A percentile compares a stretch with the other conserved stretches of the same genome.
These are phyloP conservation scores for Amphiprion clarkii DNA, from an alignment of 2,797 vertebrate genomes.

Conservation along the genomic window DNA sequence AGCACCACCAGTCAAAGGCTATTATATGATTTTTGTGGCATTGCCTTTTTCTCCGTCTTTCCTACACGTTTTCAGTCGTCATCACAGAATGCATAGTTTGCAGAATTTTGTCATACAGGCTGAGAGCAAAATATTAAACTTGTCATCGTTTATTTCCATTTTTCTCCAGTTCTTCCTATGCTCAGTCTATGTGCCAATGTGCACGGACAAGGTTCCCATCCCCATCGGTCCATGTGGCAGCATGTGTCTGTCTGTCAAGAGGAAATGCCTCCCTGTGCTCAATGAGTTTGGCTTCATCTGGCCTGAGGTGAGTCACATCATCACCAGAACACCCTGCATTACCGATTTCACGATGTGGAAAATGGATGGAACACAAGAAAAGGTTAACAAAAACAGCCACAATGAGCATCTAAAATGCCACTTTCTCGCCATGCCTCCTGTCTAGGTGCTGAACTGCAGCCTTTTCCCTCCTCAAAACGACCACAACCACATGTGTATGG, in stretches of 20 bases:
- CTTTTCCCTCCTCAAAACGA: slow-evolving; percentile 98
- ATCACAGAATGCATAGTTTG: not conserved
- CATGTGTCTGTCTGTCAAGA: slow-evolving; percentile 98
- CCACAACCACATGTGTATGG: slow-evolving; percentile 99
- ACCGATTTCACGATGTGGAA: not conserved
- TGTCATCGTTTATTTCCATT: not conserved
- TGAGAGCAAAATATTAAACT: slow-evolving; percentile 1
- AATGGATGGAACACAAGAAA: not conserved
- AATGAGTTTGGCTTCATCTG: slow-evolving; percentile 97
- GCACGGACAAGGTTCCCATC: slow-evolving; percentile 98
- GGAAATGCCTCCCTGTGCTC: slow-evolving; percentile 95
- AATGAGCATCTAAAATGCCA: not conserved
- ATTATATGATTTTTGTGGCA: not conserved
- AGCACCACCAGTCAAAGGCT: not conserved
- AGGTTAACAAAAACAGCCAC: not conserved
- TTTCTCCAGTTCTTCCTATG: slow-evolving; percentile 95
- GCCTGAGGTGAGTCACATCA: slow-evolving; percentile 87
- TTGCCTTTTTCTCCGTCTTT: not conserved
- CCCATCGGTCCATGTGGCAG: slow-evolving; percentile 97
- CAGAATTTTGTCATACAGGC: not conserved
- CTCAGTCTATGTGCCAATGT: slow-evolving; percentile 98
- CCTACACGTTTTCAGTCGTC: not conserved
- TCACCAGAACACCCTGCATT: not conserved
- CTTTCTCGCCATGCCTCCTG: slow-evolving; percentile 8
- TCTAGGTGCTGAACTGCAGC: slow-evolving; percentile 93